Evolutionary conservation across 2,888 invertebrate species (phyloP), one percentile per base, ranked within the genome.

Genomic region (Bimastos eiseni): DNA sequence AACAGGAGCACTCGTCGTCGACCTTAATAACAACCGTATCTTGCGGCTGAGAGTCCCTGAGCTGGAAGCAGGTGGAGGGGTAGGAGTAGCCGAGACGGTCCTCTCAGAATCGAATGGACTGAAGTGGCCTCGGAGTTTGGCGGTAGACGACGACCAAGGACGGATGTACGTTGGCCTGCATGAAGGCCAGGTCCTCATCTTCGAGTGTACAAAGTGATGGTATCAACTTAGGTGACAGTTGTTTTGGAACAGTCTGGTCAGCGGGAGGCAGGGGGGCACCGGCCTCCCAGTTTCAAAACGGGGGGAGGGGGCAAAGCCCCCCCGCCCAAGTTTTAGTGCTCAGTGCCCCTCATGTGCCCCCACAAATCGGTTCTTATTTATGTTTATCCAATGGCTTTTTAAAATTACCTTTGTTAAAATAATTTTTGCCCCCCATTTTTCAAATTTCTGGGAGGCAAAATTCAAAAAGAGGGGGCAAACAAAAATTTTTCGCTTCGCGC

Each of bases 101-200:
- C 86, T 86, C 34, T 86, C 86, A 21, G 86, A 86, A 36, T 34
- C 86, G 36, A 33, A 36, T 86, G 86, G 86, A 86, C 86, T 86
- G 36, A 86, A 86, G 86, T 86, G 86, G 86, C 86, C 86, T 24
- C 86, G 86, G 36, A 86, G 86, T 36, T 1, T 86, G 86, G 86
- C 86, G 6, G 34, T 86, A 19, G 86, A 86, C 17, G 86, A 86
- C 21, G 36, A 34, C 11, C 86, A 37, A 36, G 36, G 37, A 24
- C 34, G 36, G 36, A 11, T 86, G 15, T 86, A 36, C 86, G 86
- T 86, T 36, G 86, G 86, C 17, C 86, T 86, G 8, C 86, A 86
- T 33, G 86, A 86, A 24, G 86, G 86, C 37, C 86, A 34, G 86
- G 86, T 86, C 86, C 86, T 86, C 86, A 33, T 86, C 86, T 86